Percentiles rank a stretch among this genome's conserved stretches.
Conservation (phyloP, 2,888 invertebrate species). For the Calephelis perditalis region DNA sequence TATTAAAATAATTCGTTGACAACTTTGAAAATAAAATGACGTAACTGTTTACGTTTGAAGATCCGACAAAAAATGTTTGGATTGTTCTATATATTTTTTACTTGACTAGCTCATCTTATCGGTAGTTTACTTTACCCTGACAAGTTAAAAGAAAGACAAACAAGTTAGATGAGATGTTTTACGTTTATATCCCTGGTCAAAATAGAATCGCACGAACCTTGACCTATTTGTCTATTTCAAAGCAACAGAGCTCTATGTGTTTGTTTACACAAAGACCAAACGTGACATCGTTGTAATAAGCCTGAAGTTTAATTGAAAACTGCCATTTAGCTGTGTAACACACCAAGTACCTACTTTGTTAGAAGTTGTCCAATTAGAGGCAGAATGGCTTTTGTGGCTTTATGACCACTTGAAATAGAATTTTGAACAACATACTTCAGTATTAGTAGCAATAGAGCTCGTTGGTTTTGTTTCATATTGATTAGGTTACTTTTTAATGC, state of each 20-base stretch:
- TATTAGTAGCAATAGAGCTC: not conserved
- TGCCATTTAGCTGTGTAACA: conserved; percentile 9
- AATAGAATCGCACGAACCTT: not conserved
- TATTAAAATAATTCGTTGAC: too few relatives aligned
- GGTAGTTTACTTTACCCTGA: too few relatives aligned
- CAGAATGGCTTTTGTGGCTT: conserved; percentile 8
- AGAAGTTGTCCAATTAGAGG: conserved; percentile 13
- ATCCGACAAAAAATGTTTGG: too few relatives aligned
- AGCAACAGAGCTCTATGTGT: conserved; percentile 1
- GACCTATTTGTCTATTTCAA: conserved; percentile 1
- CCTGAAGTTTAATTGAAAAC: conserved; percentile 11
- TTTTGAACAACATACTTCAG: not conserved
- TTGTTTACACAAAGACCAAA: conserved; percentile 8
- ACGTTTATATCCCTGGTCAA: too few relatives aligned
- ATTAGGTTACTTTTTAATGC: too few relatives aligned
- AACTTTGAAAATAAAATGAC: too few relatives aligned
- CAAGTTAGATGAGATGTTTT: too few relatives aligned
- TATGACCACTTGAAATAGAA: conserved; percentile 1
- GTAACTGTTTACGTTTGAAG: too few relatives aligned
- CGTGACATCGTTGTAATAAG: conserved; percentile 11
- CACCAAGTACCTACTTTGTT: conserved; percentile 10
- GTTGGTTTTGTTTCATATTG: too few relatives aligned
- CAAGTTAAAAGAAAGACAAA: too few relatives aligned
- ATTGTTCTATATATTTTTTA: too few relatives aligned
- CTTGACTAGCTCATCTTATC: too few relatives aligned